A percentile compares a stretch with the other conserved stretches of the same genome.
Conservation (phyloP, 2,888 invertebrate species). For the Diachrysia chrysitis region DNA sequence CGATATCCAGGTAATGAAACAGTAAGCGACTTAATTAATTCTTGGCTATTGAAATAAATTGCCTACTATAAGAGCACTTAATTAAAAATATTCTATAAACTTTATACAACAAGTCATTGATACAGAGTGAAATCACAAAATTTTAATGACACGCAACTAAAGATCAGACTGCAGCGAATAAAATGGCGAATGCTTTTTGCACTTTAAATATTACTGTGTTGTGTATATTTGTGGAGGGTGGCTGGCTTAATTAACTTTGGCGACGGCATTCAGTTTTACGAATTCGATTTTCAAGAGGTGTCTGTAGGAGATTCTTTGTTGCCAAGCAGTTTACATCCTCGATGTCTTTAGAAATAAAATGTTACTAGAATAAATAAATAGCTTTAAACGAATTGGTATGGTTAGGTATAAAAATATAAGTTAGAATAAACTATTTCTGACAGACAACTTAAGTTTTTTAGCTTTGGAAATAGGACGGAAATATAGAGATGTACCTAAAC, state of each 20-base stretch:
- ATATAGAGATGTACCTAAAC: background rate
- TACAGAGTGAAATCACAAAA: conserved; percentile 26
- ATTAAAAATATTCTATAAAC: conserved; percentile 8
- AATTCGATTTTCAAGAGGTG: conserved; percentile 63
- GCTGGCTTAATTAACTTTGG: conserved; percentile 66
- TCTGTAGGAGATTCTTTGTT: conserved; percentile 15
- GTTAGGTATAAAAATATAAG: background rate
- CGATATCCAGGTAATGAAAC: background rate
- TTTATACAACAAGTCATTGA: conserved; percentile 13
- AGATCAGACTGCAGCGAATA: conserved; percentile 30
- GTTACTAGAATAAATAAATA: background rate
- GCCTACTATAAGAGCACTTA: background rate
- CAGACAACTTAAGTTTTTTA: background rate
- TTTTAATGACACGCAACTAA: conserved; percentile 35
- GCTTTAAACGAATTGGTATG: background rate
- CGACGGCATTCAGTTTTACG: conserved; percentile 60
- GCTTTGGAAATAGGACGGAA: background rate
- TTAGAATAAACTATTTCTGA: background rate
- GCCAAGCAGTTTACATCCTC: conserved; percentile 17
- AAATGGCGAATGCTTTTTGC: conserved; percentile 54
- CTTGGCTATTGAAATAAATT: background rate
- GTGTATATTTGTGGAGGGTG: conserved; percentile 57
- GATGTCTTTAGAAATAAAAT: conserved; percentile 17
- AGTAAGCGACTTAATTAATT: background rate
- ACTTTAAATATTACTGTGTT: conserved; percentile 55